A percentile compares a stretch with the other conserved stretches of the same genome.
Conservation (phyloP, 1,140 invertebrate species). For the Magallana angulata region DNA sequence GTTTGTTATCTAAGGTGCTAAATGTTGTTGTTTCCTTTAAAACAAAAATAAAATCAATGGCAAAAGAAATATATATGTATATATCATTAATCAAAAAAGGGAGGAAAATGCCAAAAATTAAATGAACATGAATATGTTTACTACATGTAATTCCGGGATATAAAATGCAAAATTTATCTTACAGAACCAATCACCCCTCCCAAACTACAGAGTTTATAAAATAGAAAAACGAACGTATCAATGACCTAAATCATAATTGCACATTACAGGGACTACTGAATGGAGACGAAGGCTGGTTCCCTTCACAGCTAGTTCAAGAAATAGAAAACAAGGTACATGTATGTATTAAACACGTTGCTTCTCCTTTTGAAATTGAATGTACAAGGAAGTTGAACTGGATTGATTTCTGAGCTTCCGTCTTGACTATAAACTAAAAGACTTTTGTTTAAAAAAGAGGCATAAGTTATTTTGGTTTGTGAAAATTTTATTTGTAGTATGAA, state of each 20-base stretch:
- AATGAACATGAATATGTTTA: no score
- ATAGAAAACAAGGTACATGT: conserved; percentile 39
- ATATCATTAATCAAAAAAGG: no score
- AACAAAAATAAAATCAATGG: no score
- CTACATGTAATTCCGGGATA: no score
- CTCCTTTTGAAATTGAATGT: not conserved
- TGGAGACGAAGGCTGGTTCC: conserved; percentile 72
- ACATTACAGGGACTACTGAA: conserved; percentile 65
- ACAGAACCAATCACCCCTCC: no score
- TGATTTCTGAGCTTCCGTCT: not conserved
- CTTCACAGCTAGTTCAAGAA: conserved; percentile 66
- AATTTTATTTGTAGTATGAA: not conserved
- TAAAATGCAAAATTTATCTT: no score
- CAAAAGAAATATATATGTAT: no score
- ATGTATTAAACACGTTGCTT: not conserved
- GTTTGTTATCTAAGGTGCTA: no score
- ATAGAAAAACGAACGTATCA: no score
- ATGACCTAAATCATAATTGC: not conserved
- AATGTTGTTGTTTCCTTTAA: no score
- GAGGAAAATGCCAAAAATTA: no score
- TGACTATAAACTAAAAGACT: not conserved
- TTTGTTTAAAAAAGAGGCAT: not conserved
- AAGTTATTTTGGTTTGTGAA: not conserved
- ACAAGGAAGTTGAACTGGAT: not conserved
- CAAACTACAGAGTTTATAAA: no score